Base-by-base conservation (phyloP, 2,888 invertebrate genomes). In the Leptopilina drosophilae region DNA sequence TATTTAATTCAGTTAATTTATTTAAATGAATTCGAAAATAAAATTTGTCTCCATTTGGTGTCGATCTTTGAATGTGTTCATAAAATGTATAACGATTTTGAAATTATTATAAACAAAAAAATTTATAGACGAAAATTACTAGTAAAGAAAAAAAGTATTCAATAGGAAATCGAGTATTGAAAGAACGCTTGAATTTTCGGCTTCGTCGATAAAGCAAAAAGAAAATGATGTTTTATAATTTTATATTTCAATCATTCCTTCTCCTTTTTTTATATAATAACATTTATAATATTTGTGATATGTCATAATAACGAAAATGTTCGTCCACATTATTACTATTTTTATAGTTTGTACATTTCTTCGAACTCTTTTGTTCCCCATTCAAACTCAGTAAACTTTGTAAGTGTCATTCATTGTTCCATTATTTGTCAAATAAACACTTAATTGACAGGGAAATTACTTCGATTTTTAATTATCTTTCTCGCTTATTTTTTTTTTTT, bases 41-140 rank as follows among this genome's bases (percentile, higher is more conserved):
- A 46, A 46, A 12, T 49, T 42, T 6, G 49, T 49, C 9, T 9
- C 49, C 2, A 49, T 49, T 49, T 4, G 49, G 12, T 49, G 49
- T 49, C 67, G 59, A 84, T 69, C 79, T 79, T 84, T 78, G 62
- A 20, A 64, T n/a, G 79, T 82, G 40, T 65, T 33, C 65, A 59
- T 56, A 33, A 14, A 73, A 56, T 40, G 40, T 56, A 56, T 73
- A 59, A 26, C 73, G 14, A 15, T n/a, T 67, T 67, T 67, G 64
- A 49, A 33, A 26, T 76, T 15, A 80, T 78, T 56, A 77, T 73
- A 77, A 75, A 59, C 20, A 20, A 20, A 20, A 20, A 20, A 20
- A 20, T 20, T 20, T 20, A 20, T 20, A 20, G 20, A 20, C 78
- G 59, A 78, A 75, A 77, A 65, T 79, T 80, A 59, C 79, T 64